phyloP scores from a whole-genome alignment of 23 tunicate genomes.

The Corella eumyota region DNA sequence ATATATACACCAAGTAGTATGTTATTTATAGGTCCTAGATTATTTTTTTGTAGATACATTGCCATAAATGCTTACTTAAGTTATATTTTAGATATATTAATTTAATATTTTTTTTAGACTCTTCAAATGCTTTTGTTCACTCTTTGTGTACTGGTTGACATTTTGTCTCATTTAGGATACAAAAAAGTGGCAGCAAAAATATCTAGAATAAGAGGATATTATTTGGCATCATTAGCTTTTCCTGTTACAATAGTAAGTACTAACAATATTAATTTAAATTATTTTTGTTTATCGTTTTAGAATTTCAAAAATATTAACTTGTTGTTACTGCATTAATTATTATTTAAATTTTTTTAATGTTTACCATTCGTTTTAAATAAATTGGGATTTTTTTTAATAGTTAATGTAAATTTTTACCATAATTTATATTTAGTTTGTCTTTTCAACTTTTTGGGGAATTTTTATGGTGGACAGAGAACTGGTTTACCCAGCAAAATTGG shows the following conservation, averaged over 20 bases:
- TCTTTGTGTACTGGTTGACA: slow-evolving; percentile 19
- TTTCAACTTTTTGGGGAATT: slow-evolving; percentile 38
- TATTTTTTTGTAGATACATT: neutral
- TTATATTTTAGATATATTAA: neutral
- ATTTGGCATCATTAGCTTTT: slow-evolving; percentile 15
- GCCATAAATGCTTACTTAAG: neutral
- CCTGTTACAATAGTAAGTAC: slow-evolving; percentile 14
- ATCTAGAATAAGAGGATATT: slow-evolving; percentile 2
- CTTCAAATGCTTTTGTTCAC: slow-evolving; percentile 20
- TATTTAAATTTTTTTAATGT: no score
- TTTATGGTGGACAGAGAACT: slow-evolving; percentile 22
- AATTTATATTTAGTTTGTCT: slow-evolving; percentile 9
- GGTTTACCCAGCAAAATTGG: slow-evolving; percentile 22
- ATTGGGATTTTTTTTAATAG: no score
- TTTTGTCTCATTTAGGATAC: neutral
- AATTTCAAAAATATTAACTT: neutral
- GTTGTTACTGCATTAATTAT: no score
- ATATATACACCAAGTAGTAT: neutral
- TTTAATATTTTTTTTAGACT: slow-evolving; percentile 1
- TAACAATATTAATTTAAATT: neutral
- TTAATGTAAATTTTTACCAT: no score
- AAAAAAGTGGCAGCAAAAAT: neutral
- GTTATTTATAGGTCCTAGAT: neutral
- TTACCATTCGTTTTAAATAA: no score
- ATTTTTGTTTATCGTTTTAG: neutral